Evolutionary conservation across 2,888 invertebrate species (phyloP), one percentile per base, ranked within the genome.

Genomic region (Caenorhabditis afra): DNA sequence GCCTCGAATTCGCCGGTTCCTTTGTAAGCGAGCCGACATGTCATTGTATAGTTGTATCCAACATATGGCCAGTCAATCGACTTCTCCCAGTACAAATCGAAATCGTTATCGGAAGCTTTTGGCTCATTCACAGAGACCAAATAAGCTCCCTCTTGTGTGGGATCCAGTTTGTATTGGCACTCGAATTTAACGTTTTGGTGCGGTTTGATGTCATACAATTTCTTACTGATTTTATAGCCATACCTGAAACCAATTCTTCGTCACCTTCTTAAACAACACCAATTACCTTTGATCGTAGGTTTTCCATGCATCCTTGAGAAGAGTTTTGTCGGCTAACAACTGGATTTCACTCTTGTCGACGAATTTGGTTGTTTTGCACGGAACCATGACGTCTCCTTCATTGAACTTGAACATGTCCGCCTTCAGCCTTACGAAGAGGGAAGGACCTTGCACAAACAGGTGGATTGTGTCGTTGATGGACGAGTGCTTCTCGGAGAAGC

Each of bases 1-100:
- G 45, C 41, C 0, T 52, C 18, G n/a, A 71, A 66, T 4, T 45
- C 22, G 0, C 45, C n/a, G 7, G 49, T 10, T n/a, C 77, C 75
- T 3, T 11, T 55, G 35, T 57, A 66, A 0, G 7, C 44, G 12
- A 81, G 14, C 10, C 61, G 44, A 18, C 83, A 83, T 3, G 44
- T 61, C 0, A 75, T 18, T 4, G 80, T 52, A 35, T 66, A 80
- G 37, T 75, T 74, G 11, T 62, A 57, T 5, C 80, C 83, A 37
- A 81, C 78, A 23, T 81, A 58, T 23, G 83, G 79, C 81, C 81
- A 83, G 1, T 61, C 62, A 22, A 68, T 62, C 5, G 50, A 61
- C 57, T 81, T 70, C 14, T 68, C 76, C 81, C 79, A 81, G 35
- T 59, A 74, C 2, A 83, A 58, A n/a, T 68, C 18, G 18, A 39